Percentiles rank a stretch among this genome's conserved stretches.
phyloP scores from a whole-genome alignment of 1,140 invertebrate genomes.

The Aphelenchoides fujianensis region DNA sequence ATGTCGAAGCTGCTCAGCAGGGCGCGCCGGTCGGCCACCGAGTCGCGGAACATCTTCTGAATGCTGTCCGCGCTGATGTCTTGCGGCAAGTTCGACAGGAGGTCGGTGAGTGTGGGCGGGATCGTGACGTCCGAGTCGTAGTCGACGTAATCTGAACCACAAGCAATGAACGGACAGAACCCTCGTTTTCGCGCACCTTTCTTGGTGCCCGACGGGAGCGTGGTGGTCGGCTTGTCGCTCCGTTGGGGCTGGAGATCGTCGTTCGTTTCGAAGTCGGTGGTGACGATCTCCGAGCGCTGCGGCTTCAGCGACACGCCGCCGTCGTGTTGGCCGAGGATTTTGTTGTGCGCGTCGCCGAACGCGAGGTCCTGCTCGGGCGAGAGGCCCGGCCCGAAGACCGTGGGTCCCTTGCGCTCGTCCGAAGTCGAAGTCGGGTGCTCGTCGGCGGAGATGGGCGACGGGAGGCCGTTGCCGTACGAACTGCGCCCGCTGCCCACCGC shows the following conservation, averaged over 20 bases:
- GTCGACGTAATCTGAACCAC: slow-evolving; percentile 49
- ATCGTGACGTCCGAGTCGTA: slow-evolving; percentile 60
- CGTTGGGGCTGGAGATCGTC: slow-evolving; percentile 42
- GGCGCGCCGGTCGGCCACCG: slow-evolving; percentile 53
- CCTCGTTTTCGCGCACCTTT: neutral
- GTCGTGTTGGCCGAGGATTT: slow-evolving; percentile 22
- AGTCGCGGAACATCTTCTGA: slow-evolving; percentile 57
- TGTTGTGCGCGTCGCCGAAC: slow-evolving; percentile 22
- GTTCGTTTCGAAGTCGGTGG: slow-evolving; percentile 57
- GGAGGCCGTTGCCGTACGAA: slow-evolving; percentile 18
- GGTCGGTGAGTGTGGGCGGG: slow-evolving; percentile 55
- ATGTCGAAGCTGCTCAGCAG: slow-evolving; percentile 48
- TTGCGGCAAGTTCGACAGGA: slow-evolving; percentile 57
- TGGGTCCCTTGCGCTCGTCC: slow-evolving; percentile 25
- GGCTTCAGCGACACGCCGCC: slow-evolving; percentile 26
- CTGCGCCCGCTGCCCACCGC: neutral
- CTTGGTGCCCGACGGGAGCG: slow-evolving; percentile 2
- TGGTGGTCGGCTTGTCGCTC: slow-evolving; percentile 2
- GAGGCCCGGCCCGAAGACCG: slow-evolving; percentile 39
- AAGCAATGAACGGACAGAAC: neutral
- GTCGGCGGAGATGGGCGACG: slow-evolving; percentile 15
- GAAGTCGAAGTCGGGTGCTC: neutral
- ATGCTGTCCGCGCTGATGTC: slow-evolving; percentile 53
- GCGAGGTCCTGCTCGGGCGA: slow-evolving; percentile 39
- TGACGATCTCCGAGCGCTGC: slow-evolving; percentile 26